phyloP scores from a whole-genome alignment of 2,888 invertebrate genomes.

The Lepidochitona cinerea region DNA sequence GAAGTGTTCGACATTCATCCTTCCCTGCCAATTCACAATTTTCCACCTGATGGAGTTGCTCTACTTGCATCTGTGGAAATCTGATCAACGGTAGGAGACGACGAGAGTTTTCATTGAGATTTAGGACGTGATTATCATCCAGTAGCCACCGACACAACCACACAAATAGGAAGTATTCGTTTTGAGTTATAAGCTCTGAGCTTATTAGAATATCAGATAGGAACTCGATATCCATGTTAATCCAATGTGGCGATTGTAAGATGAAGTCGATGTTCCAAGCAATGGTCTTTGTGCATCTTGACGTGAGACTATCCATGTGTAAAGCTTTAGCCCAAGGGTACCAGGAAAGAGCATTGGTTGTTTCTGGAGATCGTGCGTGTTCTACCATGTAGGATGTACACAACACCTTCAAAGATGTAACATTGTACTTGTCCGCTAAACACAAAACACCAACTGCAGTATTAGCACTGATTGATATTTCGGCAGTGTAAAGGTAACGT shows the following conservation, averaged over 20 bases:
- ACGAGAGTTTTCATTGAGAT: slow-evolving; percentile 41
- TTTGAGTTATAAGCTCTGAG: slow-evolving; percentile 63
- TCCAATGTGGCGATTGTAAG: slow-evolving; percentile 63
- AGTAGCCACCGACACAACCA: slow-evolving; percentile 61
- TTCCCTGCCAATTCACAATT: slow-evolving; percentile 42
- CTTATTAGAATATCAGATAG: slow-evolving; percentile 63
- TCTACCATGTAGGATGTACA: slow-evolving; percentile 68
- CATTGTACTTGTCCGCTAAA: slow-evolving; percentile 70
- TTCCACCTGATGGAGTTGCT: slow-evolving; percentile 60
- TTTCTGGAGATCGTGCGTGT: slow-evolving; percentile 65
- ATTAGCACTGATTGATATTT: slow-evolving; percentile 60
- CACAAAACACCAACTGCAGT: slow-evolving; percentile 68
- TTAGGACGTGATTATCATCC: slow-evolving; percentile 39
- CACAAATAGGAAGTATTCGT: slow-evolving; percentile 60
- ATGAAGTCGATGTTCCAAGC: slow-evolving; percentile 68
- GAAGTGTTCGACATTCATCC: slow-evolving; percentile 38
- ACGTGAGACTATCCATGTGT: slow-evolving; percentile 56
- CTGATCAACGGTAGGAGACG: slow-evolving; percentile 65
- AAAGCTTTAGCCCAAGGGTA: slow-evolving; percentile 70
- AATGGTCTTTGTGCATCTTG: slow-evolving; percentile 67
- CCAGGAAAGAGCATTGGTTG: slow-evolving; percentile 68
- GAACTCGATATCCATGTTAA: slow-evolving; percentile 68
- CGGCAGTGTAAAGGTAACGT: slow-evolving; percentile 68
- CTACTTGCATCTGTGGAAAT: slow-evolving; percentile 69
- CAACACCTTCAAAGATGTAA: slow-evolving; percentile 64